Conservation (phyloP, 2,113 vertebrate species). For the Corythaixoides concolor region DNA sequence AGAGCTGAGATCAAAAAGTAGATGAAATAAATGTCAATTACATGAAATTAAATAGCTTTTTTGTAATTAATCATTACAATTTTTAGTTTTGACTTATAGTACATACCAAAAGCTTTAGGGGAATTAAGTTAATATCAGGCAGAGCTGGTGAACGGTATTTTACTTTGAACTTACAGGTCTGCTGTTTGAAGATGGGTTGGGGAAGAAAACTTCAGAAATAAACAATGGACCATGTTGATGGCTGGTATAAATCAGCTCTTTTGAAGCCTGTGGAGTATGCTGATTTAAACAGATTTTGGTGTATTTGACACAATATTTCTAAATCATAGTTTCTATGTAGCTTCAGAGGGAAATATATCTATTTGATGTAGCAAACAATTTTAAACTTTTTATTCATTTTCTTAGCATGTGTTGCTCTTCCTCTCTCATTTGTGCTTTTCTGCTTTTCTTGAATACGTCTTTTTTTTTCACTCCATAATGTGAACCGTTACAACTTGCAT, state of each 20-base stretch:
- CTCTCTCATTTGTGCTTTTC: background rate
- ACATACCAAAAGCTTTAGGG: background rate
- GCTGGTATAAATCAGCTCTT: background rate
- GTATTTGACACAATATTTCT: background rate
- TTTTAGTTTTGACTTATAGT: background rate
- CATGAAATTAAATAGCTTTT: background rate
- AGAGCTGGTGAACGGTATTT: background rate
- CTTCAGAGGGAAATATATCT: background rate
- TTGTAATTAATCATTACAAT: background rate
- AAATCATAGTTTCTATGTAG: background rate
- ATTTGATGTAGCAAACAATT: background rate
- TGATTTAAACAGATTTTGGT: background rate
- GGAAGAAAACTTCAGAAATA: background rate
- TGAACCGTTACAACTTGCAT: background rate
- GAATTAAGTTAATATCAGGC: background rate
- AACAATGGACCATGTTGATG: background rate
- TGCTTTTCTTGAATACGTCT: background rate
- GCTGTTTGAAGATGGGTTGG: background rate
- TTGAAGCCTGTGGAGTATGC: background rate
- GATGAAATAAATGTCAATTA: background rate
- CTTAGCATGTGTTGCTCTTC: background rate
- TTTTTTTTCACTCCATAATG: background rate
- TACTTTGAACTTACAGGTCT: background rate
- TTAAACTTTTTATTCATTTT: background rate
- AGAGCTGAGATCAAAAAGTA: background rate